Percentiles rank a stretch among this genome's conserved stretches.
phyloP scores from a whole-genome alignment of 2,888 invertebrate species.

The Tinea semifulvella region DNA sequence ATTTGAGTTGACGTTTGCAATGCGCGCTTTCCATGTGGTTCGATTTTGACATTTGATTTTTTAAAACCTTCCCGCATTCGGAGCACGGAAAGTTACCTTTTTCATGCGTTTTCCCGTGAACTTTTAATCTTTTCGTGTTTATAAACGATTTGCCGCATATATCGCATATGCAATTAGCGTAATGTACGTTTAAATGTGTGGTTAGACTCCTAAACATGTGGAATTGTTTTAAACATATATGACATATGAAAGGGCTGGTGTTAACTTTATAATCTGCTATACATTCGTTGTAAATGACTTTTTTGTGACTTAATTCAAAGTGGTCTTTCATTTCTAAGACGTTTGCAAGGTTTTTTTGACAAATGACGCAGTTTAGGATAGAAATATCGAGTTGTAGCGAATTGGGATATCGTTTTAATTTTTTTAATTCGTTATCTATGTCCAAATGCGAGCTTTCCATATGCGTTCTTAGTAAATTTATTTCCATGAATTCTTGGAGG shows the following conservation, averaged over 20 bases:
- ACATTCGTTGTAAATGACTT: slow-evolving; percentile 44
- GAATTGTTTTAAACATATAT: slow-evolving; percentile 39
- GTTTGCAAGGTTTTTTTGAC: slow-evolving; percentile 36
- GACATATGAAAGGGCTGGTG: slow-evolving; percentile 40
- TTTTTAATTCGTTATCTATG: slow-evolving; percentile 36
- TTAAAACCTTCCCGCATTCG: slow-evolving; percentile 42
- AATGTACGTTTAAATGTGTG: slow-evolving; percentile 57
- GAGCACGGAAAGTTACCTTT: slow-evolving; percentile 43
- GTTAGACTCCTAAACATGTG: slow-evolving; percentile 50
- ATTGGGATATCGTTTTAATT: slow-evolving; percentile 45
- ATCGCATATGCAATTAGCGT: slow-evolving; percentile 56
- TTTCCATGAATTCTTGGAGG: slow-evolving; percentile 42
- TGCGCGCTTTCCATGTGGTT: slow-evolving; percentile 51
- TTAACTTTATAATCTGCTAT: slow-evolving; percentile 52
- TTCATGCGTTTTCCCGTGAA: slow-evolving; percentile 57
- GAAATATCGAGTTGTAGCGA: slow-evolving; percentile 53
- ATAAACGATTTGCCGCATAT: slow-evolving; percentile 60
- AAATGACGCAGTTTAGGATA: slow-evolving; percentile 40
- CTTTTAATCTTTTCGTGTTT: slow-evolving; percentile 53
- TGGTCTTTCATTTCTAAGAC: slow-evolving; percentile 30
- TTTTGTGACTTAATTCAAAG: slow-evolving; percentile 35
- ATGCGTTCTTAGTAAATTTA: slow-evolving; percentile 36
- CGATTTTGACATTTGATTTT: slow-evolving; percentile 40
- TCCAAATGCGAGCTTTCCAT: slow-evolving; percentile 30
- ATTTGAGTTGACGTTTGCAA: slow-evolving; percentile 41